Evolutionary conservation across 2,797 vertebrate species (phyloP).

Genomic region (Margarornis squamiger): DNA sequence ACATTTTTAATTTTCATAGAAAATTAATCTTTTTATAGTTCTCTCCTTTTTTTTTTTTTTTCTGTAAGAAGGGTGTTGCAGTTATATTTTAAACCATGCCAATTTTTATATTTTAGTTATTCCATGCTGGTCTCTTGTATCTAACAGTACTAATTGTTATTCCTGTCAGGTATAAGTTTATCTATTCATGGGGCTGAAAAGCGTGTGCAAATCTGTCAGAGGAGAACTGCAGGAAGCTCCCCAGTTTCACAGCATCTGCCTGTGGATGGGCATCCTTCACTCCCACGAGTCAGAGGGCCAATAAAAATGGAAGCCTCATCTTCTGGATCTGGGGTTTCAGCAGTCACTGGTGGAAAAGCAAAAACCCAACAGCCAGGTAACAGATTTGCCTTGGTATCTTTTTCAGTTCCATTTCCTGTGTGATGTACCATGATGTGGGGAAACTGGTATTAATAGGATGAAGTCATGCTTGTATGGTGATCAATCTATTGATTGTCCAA

Average conservation of each 20-base stretch:
- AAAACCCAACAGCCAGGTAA: conserved; percentile 83
- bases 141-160: conserved; percentile 64
- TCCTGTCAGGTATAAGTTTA: conserved; percentile 85
- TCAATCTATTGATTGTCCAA: not conserved
- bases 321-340: conserved; percentile 75
- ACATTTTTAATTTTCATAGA: not conserved
- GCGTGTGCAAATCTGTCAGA: conserved; percentile 77
- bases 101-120: not conserved
- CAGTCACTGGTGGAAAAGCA: conserved; percentile 76
- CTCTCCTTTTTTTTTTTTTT: not conserved
- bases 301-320: conserved; percentile 89
- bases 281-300: conserved; percentile 75
- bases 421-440: not conserved
- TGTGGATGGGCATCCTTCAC: conserved; percentile 77
- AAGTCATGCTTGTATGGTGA: not conserved
- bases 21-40: not conserved
- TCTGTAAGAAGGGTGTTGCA: not conserved
- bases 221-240: conserved; percentile 79
- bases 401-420: not conserved
- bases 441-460: not conserved
- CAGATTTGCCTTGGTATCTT: not conserved
- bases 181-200: conserved; percentile 95
- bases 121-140: not conserved
- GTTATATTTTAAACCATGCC: not conserved
- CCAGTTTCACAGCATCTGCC: conserved; percentile 72